These are phyloP conservation scores for Philhelius pedissequus DNA, from an alignment of 2,888 invertebrate species.

Conservation along the genomic window DNA sequence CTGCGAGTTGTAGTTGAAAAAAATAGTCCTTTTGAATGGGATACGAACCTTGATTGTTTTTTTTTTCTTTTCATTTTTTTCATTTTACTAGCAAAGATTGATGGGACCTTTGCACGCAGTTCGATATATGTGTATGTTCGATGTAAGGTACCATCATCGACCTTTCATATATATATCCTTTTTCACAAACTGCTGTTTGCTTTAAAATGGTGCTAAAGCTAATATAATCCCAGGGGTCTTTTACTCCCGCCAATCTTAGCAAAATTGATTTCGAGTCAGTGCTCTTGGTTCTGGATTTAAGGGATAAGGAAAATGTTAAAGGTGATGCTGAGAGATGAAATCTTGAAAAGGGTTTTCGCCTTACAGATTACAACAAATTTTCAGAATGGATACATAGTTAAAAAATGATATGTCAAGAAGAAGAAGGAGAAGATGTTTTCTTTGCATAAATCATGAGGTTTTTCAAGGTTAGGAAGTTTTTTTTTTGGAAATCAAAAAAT, in stretches of 20 bases:
- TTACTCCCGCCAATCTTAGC: not conserved
- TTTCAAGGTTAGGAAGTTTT: too few relatives aligned
- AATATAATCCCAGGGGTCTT: slow-evolving; percentile 16
- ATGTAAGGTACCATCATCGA: not conserved
- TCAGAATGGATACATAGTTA: not conserved
- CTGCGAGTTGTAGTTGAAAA: slow-evolving; percentile 28
- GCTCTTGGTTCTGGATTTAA: not conserved
- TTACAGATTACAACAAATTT: not conserved
- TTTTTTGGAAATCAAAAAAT: too few relatives aligned
- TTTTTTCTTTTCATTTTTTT: not conserved
- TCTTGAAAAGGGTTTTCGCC: not conserved
- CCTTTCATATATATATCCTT: not conserved
- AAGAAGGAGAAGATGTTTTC: too few relatives aligned
- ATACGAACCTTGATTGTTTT: slow-evolving; percentile 8
- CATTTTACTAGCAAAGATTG: slow-evolving; percentile 36
- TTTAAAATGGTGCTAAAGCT: not conserved
- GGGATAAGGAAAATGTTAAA: slow-evolving; percentile 8
- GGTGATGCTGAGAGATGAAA: not conserved
- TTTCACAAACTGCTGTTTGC: not conserved
- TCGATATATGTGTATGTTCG: not conserved
- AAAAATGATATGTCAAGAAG: not conserved
- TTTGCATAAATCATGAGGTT: too few relatives aligned
- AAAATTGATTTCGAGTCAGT: slow-evolving; percentile 42
- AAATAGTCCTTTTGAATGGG: slow-evolving; percentile 7
- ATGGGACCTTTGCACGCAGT: slow-evolving; percentile 46